A percentile compares a stretch with the other conserved stretches of the same genome.
Evolutionary conservation across 2,113 vertebrate genomes (phyloP).

Genomic region (Lophura nycthemera): DNA sequence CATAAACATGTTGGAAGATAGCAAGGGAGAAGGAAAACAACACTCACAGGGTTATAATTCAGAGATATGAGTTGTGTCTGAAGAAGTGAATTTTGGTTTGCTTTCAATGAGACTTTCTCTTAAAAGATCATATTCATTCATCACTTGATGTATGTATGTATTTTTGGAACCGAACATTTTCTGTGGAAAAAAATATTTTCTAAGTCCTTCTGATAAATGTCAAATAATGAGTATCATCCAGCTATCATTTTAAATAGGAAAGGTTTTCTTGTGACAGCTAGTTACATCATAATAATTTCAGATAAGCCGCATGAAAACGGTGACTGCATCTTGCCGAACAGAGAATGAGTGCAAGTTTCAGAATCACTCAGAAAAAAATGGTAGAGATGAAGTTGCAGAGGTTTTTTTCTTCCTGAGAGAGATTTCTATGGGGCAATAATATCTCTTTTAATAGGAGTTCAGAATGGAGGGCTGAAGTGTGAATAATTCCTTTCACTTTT

Average conservation of each 20-base stretch:
- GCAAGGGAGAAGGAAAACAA: not conserved
- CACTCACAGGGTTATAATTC: not conserved
- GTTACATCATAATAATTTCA: not conserved
- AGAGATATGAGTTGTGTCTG: not conserved
- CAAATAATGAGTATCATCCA: not conserved
- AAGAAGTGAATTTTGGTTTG: not conserved
- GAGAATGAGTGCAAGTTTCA: not conserved
- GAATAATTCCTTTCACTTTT: not conserved
- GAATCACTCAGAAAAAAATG: not conserved
- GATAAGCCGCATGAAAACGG: not conserved
- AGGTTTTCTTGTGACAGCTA: not conserved
- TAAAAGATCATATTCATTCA: not conserved
- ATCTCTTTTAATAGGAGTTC: not conserved
- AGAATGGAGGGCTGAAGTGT: not conserved
- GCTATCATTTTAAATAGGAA: not conserved
- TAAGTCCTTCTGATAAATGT: not conserved
- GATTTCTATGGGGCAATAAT: not conserved
- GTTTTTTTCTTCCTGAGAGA: not conserved
- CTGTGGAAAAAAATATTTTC: not conserved
- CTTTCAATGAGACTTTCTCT: not conserved
- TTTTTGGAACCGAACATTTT: not conserved
- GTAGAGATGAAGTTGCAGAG: not conserved
- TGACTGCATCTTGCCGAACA: not conserved
- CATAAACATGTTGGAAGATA: not conserved
- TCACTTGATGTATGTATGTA: not conserved